Percentiles rank a stretch among this genome's conserved stretches.
Evolutionary conservation across 2,797 vertebrate species (phyloP).

Genomic region (Pipistrellus pygmaeus): DNA sequence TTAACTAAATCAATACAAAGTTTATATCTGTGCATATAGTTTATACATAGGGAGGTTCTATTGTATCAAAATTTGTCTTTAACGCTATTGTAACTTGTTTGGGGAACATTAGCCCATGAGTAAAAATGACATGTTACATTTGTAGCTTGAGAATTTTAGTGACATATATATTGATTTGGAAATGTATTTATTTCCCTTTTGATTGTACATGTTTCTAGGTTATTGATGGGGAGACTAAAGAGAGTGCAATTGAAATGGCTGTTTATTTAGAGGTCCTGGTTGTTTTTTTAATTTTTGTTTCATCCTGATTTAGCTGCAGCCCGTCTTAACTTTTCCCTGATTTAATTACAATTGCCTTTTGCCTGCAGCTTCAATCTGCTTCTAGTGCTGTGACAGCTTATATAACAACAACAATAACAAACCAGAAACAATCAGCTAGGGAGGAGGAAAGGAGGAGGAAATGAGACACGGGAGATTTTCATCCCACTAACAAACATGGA

Average conservation of each 20-base stretch:
- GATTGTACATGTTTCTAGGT: neutral
- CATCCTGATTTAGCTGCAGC: conserved; percentile 55
- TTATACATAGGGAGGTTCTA: neutral
- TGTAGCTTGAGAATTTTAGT: conserved; percentile 53
- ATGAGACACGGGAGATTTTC: neutral
- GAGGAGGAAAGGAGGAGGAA: neutral
- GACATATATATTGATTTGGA: conserved; percentile 35
- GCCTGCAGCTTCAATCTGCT: conserved; percentile 69
- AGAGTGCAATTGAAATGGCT: conserved; percentile 40
- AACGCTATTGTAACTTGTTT: neutral
- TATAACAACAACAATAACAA: conserved; percentile 55
- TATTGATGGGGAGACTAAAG: neutral
- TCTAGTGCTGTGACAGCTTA: conserved; percentile 64
- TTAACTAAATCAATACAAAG: conserved; percentile 6
- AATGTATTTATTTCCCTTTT: conserved; percentile 52
- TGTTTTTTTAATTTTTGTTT: conserved; percentile 59
- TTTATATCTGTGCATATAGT: neutral
- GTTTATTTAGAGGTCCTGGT: conserved; percentile 61
- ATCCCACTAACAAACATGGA: neutral
- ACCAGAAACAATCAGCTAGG: conserved; percentile 39
- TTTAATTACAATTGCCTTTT: conserved; percentile 74
- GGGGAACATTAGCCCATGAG: neutral
- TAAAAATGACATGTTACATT: conserved; percentile 15
- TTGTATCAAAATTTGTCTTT: neutral
- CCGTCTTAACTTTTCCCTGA: conserved; percentile 68